These are phyloP conservation scores for Aphis gossypii DNA, from an alignment of 1,140 invertebrate species.

Conservation along the genomic window DNA sequence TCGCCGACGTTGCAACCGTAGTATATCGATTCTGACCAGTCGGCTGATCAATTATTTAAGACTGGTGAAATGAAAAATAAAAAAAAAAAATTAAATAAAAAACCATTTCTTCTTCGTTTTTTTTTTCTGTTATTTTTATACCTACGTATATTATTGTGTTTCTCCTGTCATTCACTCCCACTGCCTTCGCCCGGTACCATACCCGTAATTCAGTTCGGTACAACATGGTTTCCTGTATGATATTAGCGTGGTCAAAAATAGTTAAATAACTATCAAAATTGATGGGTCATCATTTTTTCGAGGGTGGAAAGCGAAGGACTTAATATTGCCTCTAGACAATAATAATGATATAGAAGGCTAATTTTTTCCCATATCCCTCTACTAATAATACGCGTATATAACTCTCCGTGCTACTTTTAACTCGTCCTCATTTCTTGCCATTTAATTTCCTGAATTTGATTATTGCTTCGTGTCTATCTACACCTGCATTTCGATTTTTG, in stretches of 20 bases:
- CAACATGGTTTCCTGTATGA: background rate
- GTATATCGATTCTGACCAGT: slow-evolving; percentile 36
- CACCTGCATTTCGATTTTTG: background rate
- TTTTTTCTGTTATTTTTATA: background rate
- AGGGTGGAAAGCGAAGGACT: background rate
- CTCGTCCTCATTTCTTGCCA: background rate
- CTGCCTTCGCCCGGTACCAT: background rate
- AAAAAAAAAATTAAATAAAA: background rate
- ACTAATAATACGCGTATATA: background rate
- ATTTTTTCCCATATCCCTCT: background rate
- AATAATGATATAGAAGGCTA: background rate
- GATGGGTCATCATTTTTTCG: background rate
- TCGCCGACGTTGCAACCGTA: background rate
- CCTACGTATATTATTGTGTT: background rate
- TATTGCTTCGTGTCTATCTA: background rate
- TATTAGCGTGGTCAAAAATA: background rate
- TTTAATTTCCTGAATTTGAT: background rate
- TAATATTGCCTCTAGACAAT: background rate
- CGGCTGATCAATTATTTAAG: slow-evolving; percentile 55
- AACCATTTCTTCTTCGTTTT: background rate
- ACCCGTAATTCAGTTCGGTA: background rate
- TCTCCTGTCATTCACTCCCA: background rate
- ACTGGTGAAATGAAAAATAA: background rate
- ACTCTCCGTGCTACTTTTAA: background rate
- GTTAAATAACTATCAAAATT: slow-evolving; percentile 8